Percentiles rank a stretch among this genome's conserved stretches.
phyloP scores from a whole-genome alignment of 2,888 invertebrate genomes.

The Yponomeuta evonymella region DNA sequence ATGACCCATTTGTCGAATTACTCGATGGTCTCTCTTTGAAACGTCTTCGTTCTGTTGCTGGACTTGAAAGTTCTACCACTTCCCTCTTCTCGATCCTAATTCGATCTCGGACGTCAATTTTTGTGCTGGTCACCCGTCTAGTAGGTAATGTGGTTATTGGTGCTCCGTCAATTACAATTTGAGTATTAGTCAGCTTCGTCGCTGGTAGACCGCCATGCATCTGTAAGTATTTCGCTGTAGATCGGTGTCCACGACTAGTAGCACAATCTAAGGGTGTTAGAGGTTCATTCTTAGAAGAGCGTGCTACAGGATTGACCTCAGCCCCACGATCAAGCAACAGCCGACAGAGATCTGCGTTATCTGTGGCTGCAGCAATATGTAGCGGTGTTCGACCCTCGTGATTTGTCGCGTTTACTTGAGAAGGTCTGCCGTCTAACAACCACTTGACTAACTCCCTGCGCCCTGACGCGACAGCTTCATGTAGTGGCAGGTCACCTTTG shows the following conservation, averaged over 20 bases:
- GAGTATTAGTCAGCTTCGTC: constrained; percentile 76
- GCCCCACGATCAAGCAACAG: constrained; percentile 89
- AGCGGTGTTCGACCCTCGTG: constrained; percentile 94
- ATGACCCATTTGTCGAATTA: constrained; percentile 62
- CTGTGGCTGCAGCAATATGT: constrained; percentile 95
- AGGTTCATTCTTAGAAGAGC: constrained; percentile 88
- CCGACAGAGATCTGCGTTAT: constrained; percentile 95
- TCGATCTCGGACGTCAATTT: constrained; percentile 67
- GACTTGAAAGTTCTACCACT: constrained; percentile 67
- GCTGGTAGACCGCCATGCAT: constrained; percentile 92
- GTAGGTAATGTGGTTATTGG: constrained; percentile 62
- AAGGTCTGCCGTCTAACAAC: constrained; percentile 88
- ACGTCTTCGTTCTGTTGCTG: constrained; percentile 46
- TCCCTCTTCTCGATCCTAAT: constrained; percentile 71
- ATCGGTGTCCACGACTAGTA: constrained; percentile 88
- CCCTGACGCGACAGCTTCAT: constrained; percentile 96
- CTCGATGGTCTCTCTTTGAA: constrained; percentile 41
- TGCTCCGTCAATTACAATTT: constrained; percentile 64
- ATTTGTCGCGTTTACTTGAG: constrained; percentile 90
- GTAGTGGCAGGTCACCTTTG: constrained; percentile 95
- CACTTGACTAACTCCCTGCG: constrained; percentile 91
- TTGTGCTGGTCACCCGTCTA: constrained; percentile 68
- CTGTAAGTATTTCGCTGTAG: constrained; percentile 94
- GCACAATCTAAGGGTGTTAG: constrained; percentile 96
- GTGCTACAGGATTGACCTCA: constrained; percentile 88